phyloP scores from a whole-genome alignment of 2,888 invertebrate genomes.

The Orgyia antiqua region DNA sequence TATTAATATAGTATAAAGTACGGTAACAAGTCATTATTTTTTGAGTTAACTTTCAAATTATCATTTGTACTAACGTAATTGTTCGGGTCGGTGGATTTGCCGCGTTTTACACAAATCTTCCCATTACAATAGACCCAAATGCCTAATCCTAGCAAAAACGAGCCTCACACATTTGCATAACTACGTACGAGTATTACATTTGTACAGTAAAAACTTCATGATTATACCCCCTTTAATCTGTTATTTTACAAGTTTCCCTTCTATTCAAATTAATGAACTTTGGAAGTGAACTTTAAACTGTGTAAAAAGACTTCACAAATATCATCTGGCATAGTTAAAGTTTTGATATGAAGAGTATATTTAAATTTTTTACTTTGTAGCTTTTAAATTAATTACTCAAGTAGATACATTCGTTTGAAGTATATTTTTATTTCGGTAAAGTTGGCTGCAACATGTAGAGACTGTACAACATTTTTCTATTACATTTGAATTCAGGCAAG shows the following conservation, averaged over 20 bases:
- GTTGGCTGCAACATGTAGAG: conserved; percentile 20
- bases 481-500: conserved; percentile 20
- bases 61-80: conserved; percentile 27
- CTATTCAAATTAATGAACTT: conserved; percentile 35
- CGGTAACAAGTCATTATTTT: conserved; percentile 1
- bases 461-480: conserved; percentile 16
- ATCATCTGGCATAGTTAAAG: conserved; percentile 29
- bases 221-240: conserved; percentile 27
- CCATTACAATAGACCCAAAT: conserved; percentile 46
- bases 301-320: conserved; percentile 27
- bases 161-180: conserved; percentile 43
- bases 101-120: conserved; percentile 46
- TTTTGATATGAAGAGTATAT: conserved; percentile 33
- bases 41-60: conserved; percentile 27
- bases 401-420: conserved; percentile 28
- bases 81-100: conserved; percentile 38
- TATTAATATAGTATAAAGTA: not conserved
- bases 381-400: conserved; percentile 30
- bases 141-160: conserved; percentile 46
- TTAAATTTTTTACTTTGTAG: conserved; percentile 28
- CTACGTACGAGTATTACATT: conserved; percentile 30
- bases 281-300: conserved; percentile 25
- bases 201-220: conserved; percentile 25
- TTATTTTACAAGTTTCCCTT: conserved; percentile 31
- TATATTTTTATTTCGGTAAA: conserved; percentile 22